Conservation (phyloP, 2,797 vertebrate genomes). For the Cynodonichthys magdalenae region DNA sequence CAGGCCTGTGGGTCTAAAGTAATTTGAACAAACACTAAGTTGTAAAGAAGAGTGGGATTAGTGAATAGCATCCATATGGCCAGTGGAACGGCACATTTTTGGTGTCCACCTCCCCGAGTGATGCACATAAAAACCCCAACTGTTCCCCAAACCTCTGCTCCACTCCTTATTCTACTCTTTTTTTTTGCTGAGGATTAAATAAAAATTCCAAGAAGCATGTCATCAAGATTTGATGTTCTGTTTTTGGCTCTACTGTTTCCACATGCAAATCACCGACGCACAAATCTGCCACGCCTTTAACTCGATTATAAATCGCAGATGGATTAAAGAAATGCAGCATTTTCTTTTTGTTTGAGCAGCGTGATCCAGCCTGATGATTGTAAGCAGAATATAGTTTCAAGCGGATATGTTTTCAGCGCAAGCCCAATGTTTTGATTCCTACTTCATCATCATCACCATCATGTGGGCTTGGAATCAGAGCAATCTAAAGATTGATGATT, state of each 20-base stretch:
- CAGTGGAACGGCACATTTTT: too few species aligned
- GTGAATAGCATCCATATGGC: slow-evolving; percentile 70
- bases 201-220: slow-evolving; percentile 38
- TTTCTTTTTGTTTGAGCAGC: slow-evolving; percentile 40
- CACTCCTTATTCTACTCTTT: slow-evolving; percentile 19
- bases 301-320: slow-evolving; percentile 57
- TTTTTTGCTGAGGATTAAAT: slow-evolving; percentile 51
- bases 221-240: slow-evolving; percentile 53
- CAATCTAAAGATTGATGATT: slow-evolving; percentile 60
- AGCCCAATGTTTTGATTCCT: slow-evolving; percentile 38
- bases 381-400: slow-evolving; percentile 57
- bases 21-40: slow-evolving; percentile 50
- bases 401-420: slow-evolving; percentile 41
- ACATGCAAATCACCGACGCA: slow-evolving; percentile 47
- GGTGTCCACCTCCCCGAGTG: slow-evolving; percentile 43
- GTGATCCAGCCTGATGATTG: slow-evolving; percentile 55
- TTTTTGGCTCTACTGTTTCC: slow-evolving; percentile 56
- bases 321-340: slow-evolving; percentile 60
- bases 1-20: slow-evolving; percentile 30
- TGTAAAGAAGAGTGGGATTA: slow-evolving; percentile 43
- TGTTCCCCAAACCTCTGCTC: slow-evolving; percentile 16
- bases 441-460: slow-evolving; percentile 29
- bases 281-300: slow-evolving; percentile 50
- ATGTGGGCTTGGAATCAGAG: slow-evolving; percentile 57
- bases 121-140: slow-evolving; percentile 44